Evolutionary conservation across 2,888 invertebrate genomes (phyloP), one percentile per base, ranked within the genome.

Genomic region (Oxyscelio sp.): DNA sequence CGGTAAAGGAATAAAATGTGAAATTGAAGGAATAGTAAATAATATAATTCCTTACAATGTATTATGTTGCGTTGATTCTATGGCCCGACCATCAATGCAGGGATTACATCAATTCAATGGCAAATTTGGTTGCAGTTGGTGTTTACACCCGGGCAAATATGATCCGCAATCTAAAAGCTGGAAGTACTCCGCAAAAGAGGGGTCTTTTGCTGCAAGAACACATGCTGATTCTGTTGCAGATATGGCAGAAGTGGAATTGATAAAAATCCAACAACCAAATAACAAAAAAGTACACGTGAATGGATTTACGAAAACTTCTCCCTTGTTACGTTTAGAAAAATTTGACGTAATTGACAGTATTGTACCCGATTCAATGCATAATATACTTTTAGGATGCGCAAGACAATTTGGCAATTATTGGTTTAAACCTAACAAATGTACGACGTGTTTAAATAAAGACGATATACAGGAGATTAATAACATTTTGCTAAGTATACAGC

Each of bases 291-390:
- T 56, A 27, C 45, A 24, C 19, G 48, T 80, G n/a, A 27, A 34
- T 34, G 75, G 75, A 19, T 43, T 75, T 4, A 80, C 63, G 48
- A 9, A 31, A 4, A 15, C 56, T 40, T 56, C 80, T 3, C 17
- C 52, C 19, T 45, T 78, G 34, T 13, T 74, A 9, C 9, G 43
- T 27, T 48, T 82, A 50, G 17, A 52, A 15, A 38, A 50, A 22
- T 85, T 85, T 50, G 65, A 85, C 59, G 40, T 85, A 9, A 74
- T 85, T 21, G 2, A 15, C 1, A 58, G 78, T 27, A 83, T 79
- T 50, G 68, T 68, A 9, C 68, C 73, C 0, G 77, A 80, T 68
- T 48, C 19, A 17, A 75, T 83, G 83, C 85, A 85, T 34, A 68
- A 50, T 48, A 24, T 70, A 2, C 21, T 21, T 27, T 45, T 79